Evolutionary conservation across 2,888 invertebrate species (phyloP).

Genomic region (Lasioglossum villosulum): DNA sequence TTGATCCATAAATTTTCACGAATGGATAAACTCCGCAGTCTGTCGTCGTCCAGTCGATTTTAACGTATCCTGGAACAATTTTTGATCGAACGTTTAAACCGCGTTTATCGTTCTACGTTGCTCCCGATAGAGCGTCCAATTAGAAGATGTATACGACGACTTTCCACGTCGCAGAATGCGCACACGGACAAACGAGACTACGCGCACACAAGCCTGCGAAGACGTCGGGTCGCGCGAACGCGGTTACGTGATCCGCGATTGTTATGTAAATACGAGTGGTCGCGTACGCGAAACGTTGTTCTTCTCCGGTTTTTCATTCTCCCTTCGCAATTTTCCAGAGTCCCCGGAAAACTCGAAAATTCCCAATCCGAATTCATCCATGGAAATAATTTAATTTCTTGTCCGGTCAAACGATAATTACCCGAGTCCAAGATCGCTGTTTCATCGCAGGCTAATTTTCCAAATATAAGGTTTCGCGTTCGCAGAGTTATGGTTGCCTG

Average conservation of each 20-base stretch:
- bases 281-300: constrained; percentile 58
- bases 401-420: background rate
- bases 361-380: background rate
- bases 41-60: too few relatives aligned
- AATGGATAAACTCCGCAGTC: too few relatives aligned
- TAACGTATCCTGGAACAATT: background rate
- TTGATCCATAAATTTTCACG: too few relatives aligned
- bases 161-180: constrained; percentile 71
- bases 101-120: background rate
- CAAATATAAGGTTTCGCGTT: background rate
- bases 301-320: constrained; percentile 34
- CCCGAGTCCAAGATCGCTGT: background rate
- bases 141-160: constrained; percentile 69
- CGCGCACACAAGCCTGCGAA: constrained; percentile 35
- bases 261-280: constrained; percentile 81
- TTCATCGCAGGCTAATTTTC: background rate
- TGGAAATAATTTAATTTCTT: too few relatives aligned
- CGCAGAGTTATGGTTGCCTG: background rate
- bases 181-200: constrained; percentile 36
- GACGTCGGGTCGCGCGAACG: constrained; percentile 76
- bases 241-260: constrained; percentile 82
- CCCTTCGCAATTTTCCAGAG: constrained; percentile 14
- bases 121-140: constrained; percentile 51
- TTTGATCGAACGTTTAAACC: background rate
- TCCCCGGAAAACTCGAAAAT: background rate